Percentiles rank a stretch among this genome's conserved stretches.
These are phyloP conservation scores for Cryptomyrus ogoouensis DNA, from an alignment of 2,113 vertebrate species.

Conservation along the genomic window DNA sequence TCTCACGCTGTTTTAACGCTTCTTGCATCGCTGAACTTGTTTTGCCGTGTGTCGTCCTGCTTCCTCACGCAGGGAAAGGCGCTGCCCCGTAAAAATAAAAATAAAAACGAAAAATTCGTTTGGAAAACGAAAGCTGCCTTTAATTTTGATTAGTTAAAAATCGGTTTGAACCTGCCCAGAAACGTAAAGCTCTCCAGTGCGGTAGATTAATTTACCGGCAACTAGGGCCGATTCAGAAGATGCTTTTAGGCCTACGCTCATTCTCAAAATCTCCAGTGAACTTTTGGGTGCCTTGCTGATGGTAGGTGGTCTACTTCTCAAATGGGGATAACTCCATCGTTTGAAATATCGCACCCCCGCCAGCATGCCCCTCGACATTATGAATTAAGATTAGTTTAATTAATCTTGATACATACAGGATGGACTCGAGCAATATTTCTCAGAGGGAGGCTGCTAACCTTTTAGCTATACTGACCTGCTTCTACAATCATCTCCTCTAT, in stretches of 20 bases:
- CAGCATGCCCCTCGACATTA: background rate
- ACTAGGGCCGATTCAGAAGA: background rate
- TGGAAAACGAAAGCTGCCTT: background rate
- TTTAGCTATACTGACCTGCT: background rate
- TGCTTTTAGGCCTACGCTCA: background rate
- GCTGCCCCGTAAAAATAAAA: background rate
- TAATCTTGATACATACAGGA: background rate
- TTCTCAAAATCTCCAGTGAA: background rate
- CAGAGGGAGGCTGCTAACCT: background rate
- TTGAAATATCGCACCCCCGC: background rate
- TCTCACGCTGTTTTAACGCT: background rate
- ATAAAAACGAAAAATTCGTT: background rate
- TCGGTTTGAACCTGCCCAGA: background rate
- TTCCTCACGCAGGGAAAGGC: background rate
- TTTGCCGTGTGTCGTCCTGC: background rate
- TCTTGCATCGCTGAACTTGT: background rate
- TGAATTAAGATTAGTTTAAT: background rate
- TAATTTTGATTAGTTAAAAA: background rate
- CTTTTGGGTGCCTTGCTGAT: conserved; percentile 5
- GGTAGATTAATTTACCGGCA: background rate
- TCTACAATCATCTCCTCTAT: background rate
- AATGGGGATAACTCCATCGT: background rate
- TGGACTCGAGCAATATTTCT: background rate
- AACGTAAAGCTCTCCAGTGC: background rate
- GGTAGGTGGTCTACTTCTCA: background rate